phyloP scores from a whole-genome alignment of 2,113 vertebrate species.

The Andinoacara biseriatus region DNA sequence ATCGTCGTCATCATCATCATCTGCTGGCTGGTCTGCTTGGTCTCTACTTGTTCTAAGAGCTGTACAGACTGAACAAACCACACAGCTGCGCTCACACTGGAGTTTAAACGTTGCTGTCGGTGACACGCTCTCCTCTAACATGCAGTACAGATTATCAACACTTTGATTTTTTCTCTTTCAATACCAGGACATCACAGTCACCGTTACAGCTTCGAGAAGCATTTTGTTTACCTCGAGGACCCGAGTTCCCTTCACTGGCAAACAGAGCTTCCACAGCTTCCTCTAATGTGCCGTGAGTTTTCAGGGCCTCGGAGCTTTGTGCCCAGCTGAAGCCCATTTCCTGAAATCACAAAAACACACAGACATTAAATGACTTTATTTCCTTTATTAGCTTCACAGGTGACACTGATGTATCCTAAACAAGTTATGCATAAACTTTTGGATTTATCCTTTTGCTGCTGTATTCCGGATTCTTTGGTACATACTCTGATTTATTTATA shows the following conservation, averaged over 20 bases:
- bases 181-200: not conserved
- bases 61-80: not conserved
- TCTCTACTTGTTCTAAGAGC: not conserved
- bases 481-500: too few relatives aligned
- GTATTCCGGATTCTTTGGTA: too few relatives aligned
- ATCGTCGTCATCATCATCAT: not conserved
- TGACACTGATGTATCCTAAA: not conserved
- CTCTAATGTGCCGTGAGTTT: conserved; percentile 70
- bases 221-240: conserved; percentile 21
- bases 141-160: not conserved
- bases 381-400: not conserved
- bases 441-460: too few relatives aligned
- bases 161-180: too few relatives aligned
- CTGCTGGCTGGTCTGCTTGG: rapidly evolving
- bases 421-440: not conserved
- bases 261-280: conserved; percentile 75
- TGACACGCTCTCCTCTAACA: not conserved
- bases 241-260: not conserved
- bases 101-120: too few relatives aligned
- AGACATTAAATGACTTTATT: not conserved
- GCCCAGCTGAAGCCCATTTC: conserved; percentile 79
- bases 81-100: not conserved
- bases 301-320: conserved; percentile 75
- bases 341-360: conserved; percentile 41
- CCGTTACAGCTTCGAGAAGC: not conserved